These are phyloP conservation scores for Polydesmus complanatus DNA, from an alignment of 2,888 invertebrate species.

Conservation along the genomic window DNA sequence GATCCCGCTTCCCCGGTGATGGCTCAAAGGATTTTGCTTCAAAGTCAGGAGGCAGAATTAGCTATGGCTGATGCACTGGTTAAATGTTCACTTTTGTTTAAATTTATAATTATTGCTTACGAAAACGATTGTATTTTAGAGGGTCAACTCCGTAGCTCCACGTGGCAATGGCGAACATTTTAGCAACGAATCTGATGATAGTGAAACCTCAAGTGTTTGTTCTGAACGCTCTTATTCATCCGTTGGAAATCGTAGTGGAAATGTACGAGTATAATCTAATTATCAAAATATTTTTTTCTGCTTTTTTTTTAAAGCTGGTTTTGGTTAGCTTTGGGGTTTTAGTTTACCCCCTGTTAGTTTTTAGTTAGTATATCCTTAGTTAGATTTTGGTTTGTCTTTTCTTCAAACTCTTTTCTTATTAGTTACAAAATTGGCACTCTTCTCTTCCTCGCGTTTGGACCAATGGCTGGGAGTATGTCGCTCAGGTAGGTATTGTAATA, in stretches of 20 bases:
- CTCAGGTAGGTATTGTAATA: constrained; percentile 26
- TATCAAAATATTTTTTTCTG: neutral
- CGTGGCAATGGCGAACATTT: constrained; percentile 21
- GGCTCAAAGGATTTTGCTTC: constrained; percentile 69
- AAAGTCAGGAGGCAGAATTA: constrained; percentile 74
- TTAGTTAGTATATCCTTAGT: constrained; percentile 1
- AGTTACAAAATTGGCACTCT: constrained; percentile 72
- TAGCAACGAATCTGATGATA: constrained; percentile 60
- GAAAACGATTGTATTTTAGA: neutral
- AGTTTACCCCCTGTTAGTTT: constrained; percentile 2
- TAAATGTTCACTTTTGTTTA: constrained; percentile 4
- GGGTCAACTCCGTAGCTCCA: constrained; percentile 10
- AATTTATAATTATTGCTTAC: neutral
- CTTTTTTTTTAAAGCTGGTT: neutral
- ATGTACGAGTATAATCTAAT: constrained; percentile 45
- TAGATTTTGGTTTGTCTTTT: constrained; percentile 3
- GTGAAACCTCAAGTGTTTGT: constrained; percentile 90
- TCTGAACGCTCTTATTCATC: constrained; percentile 80
- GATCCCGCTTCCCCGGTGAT: constrained; percentile 43
- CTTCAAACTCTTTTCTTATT: constrained; percentile 22
- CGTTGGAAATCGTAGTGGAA: constrained; percentile 53
- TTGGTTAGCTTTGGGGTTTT: neutral
- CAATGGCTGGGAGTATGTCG: constrained; percentile 45
- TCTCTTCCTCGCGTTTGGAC: constrained; percentile 58
- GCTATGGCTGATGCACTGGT: constrained; percentile 58